These are phyloP conservation scores for Venustoraphidia nigricollis DNA, from an alignment of 2,888 invertebrate genomes.

Conservation along the genomic window DNA sequence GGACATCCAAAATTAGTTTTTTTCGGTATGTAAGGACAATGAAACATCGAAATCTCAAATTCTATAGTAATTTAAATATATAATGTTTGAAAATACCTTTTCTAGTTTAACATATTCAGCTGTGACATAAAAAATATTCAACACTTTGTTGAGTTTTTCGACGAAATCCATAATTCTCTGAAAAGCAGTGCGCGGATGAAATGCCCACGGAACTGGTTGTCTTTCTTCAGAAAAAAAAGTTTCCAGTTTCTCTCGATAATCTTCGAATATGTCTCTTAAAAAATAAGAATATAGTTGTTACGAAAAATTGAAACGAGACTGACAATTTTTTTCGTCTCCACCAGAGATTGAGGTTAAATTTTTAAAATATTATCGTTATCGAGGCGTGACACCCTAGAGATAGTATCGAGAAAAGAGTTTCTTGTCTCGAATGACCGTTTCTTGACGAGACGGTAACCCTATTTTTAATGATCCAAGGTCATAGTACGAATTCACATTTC, in stretches of 20 bases:
- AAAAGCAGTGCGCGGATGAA: constrained; percentile 57
- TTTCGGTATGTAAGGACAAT: too few relatives aligned
- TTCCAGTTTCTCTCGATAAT: constrained; percentile 29
- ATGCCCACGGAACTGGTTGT: constrained; percentile 56
- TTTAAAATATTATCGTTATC: too few relatives aligned
- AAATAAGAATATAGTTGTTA: background rate
- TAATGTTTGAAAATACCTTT: constrained; percentile 34
- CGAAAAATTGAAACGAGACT: background rate
- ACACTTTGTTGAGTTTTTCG: constrained; percentile 44
- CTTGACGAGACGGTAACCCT: too few relatives aligned
- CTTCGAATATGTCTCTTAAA: constrained; percentile 28
- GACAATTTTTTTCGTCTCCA: too few relatives aligned
- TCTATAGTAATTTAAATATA: constrained; percentile 14
- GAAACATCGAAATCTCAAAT: constrained; percentile 13
- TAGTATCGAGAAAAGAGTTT: too few relatives aligned
- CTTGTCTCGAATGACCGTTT: too few relatives aligned
- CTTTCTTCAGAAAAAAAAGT: constrained; percentile 31
- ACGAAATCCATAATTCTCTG: constrained; percentile 46
- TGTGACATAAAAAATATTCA: constrained; percentile 57
- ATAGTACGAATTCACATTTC: too few relatives aligned
- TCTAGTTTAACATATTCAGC: constrained; percentile 76
- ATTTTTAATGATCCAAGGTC: too few relatives aligned
- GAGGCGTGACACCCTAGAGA: too few relatives aligned
- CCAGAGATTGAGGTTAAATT: too few relatives aligned
- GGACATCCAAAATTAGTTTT: too few relatives aligned